phyloP scores from a whole-genome alignment of 2,888 invertebrate genomes.

The Drosophila nr. perissopoda region DNA sequence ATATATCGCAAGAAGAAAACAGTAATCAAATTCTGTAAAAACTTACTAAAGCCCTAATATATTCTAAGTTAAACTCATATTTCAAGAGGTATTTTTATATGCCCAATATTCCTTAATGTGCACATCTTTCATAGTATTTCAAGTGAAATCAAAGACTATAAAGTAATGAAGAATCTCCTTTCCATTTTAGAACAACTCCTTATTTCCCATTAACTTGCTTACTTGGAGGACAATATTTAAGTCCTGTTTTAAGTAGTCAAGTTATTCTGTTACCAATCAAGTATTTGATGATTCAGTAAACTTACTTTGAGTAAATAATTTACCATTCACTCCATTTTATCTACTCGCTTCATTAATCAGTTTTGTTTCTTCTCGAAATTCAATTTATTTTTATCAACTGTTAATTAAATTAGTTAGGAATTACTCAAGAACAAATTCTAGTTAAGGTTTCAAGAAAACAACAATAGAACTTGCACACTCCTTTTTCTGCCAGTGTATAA shows the following conservation, averaged over 20 bases:
- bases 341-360: background rate
- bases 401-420: background rate
- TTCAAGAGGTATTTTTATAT: background rate
- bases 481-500: background rate
- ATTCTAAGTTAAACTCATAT: background rate
- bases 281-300: background rate
- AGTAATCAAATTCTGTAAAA: background rate
- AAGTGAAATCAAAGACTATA: background rate
- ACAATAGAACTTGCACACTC: background rate
- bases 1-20: background rate
- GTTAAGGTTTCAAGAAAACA: background rate
- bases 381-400: background rate
- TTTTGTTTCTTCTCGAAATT: background rate
- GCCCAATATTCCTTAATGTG: rapidly evolving
- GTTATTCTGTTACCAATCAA: background rate
- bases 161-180: background rate
- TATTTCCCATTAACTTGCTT: background rate
- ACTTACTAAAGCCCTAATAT: background rate
- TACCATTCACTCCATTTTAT: background rate
- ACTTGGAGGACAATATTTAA: background rate
- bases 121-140: background rate
- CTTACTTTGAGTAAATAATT: rapidly evolving
- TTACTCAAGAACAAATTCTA: background rate
- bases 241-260: background rate
- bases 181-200: too few relatives aligned